Evolutionary conservation across 2,113 vertebrate species (phyloP), one percentile per base, ranked within the genome.

Genomic region (Nesospiza acunhae): DNA sequence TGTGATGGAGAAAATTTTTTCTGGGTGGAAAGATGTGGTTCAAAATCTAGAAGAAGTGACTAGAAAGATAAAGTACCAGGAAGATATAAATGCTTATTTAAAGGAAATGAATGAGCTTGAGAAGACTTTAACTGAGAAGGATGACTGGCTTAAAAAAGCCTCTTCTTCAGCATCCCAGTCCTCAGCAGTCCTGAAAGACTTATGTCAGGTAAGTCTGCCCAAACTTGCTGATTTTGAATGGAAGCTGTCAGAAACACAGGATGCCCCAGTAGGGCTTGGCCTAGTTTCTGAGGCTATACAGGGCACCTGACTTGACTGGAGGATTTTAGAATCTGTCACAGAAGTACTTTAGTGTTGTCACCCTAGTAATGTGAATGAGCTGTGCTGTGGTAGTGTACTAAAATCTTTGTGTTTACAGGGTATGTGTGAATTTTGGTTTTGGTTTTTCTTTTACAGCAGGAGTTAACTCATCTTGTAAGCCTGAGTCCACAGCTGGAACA

Each of bases 161-260:
- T 2, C 83, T 13, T 37, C 95, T 66, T 87, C 79, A 15, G 37
- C 80, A 41, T 91, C 95, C 26, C 93, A 96, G 44, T 70, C 96
- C 10, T 95, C 98, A 44, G 91, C 84, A 35, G 75, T 79, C 39
- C 69, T 98, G 78, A 97, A 97, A 20, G 98, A 98, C 15, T 97
- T 98, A 35, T 99, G 98, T 95, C 98, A 98, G 99, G 99, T 99
- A 95, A 97, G 96, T 41, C 44, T 91, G 70, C 33, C 27, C 56
- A 35, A 81, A 41, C 28, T 7, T 44, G n/a, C 30, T 46, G 7
- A 63, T 30, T 41, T 85, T 72, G 28, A 12, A 58, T 44, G 19
- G 42, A 80, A 64, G 28, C 31, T 91, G 21, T 68, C 63, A 49
- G 62, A 59, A 90, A 22, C 39, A 30, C 33, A 77, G 49, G 79